Base-by-base conservation (phyloP, 2,888 invertebrate genomes). In the Atherix ibis region DNA sequence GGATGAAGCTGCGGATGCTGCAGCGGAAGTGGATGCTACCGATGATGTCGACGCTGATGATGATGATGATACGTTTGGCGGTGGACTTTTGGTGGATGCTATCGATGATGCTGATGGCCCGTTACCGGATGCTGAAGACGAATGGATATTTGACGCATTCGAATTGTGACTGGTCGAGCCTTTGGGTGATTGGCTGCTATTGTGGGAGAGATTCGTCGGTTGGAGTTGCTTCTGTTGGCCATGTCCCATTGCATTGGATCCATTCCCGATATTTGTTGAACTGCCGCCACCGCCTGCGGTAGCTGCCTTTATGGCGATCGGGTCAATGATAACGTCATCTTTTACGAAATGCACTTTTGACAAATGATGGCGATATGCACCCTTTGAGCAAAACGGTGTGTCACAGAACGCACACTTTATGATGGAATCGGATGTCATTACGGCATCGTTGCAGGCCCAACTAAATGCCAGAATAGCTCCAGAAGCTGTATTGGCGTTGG, bases 351-450 rank as follows among this genome's bases (percentile, higher is more conserved):
- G 91, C 78, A 88, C 87, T 63, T 91, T 91, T 31, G 88, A 91
- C 48, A 94, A 65, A 53, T 95, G 95, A 61, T 94, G 94, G 50
- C 95, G 73, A 63, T 92, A 94, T 9, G 94, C 92, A 35, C 92
- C 94, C 63, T 92, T 94, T 26, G 94, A 92, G 46, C 89, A 87
- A 59, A 94, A 94, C 17, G 89, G 88, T 16, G 89, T 89, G 62
- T 91, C 91, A 66, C 91, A 91, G 53, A 88, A 82, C 35, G 89
- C 87, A 63, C 91, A 91, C 62, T 91, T 91, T 76, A 91, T 87
- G 40, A 87, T 79, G 18, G 85, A 81, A 51, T 87, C 85, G 9
- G 75, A 71, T 2, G 83, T 83, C 51, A 85, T 76, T 4, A 88
- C 80, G 5, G 87, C 87, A 56, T 89, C 88, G 56, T 87, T 89